These are phyloP conservation scores for Rotaria sp. DNA, from an alignment of 2,888 invertebrate species.

Conservation along the genomic window DNA sequence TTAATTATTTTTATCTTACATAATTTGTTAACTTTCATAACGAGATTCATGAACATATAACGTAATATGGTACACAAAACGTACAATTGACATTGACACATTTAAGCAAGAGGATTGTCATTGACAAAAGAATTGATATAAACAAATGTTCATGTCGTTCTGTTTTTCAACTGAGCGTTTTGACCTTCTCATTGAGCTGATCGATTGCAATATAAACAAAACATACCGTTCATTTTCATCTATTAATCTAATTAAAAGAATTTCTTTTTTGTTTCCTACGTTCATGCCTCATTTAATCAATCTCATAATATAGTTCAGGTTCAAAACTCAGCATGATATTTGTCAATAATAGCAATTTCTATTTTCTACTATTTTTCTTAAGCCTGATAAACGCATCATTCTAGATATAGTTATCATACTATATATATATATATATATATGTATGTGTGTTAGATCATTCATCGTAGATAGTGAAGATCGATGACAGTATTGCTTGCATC, in stretches of 20 bases:
- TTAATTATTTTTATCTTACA: constrained; percentile 1
- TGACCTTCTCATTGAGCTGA: neutral
- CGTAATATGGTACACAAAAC: neutral
- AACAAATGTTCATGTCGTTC: neutral
- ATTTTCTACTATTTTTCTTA: neutral
- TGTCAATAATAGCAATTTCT: neutral
- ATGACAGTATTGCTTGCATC: neutral
- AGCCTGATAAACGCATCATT: neutral
- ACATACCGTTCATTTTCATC: neutral
- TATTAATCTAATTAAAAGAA: neutral
- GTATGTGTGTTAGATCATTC: neutral
- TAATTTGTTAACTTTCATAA: neutral
- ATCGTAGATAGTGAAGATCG: neutral
- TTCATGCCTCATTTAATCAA: neutral
- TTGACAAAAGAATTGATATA: neutral
- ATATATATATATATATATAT: neutral
- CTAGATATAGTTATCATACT: neutral
- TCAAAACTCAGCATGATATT: too few species aligned
- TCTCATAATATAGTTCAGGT: neutral
- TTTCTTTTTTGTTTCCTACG: neutral
- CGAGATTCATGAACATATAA: neutral
- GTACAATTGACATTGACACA: neutral
- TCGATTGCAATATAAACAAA: neutral
- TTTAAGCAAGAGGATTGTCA: neutral
- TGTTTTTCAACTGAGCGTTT: neutral